Evolutionary conservation across 2,113 vertebrate species (phyloP), one percentile per base, ranked within the genome.

Genomic region (Polypterus senegalus): DNA sequence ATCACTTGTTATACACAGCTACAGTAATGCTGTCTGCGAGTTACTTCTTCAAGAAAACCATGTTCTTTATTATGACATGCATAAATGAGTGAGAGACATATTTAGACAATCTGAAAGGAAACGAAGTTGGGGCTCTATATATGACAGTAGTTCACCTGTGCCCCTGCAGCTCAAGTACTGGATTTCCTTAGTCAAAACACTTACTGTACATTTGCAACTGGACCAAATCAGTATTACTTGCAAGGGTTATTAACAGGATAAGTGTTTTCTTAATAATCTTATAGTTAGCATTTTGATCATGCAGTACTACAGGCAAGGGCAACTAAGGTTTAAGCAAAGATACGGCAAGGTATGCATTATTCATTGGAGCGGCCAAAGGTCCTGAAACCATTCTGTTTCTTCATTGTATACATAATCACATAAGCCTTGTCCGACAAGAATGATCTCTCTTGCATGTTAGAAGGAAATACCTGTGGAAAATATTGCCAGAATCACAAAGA

Each of bases 291-390:
- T 64, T 75, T 85, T 83, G 80, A 76, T 82, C 88, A 93, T 93
- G 91, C 90, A 91, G 81, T 83, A 83, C 79, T 89, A 88, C 84
- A 92, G 81, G 87, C 82, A 78, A 81, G 81, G 84, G 80, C 82
- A 88, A 83, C 79, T 78, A 86, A 80, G 80, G 72, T 83, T 70
- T 77, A 66, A 78, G 77, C 73, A 79, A 70, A 75, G 76, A 82
- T 86, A 91, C 86, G 88, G 83, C 83, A 92, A 92, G 84, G 86
- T 88, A 81, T 73, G 85, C 83, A 81, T 75, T 77, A 79, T 72
- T 76, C 79, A 81, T 72, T 80, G 80, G 92, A 97, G 92, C 97
- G 93, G 91, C 93, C 93, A 48, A 85, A 87, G 86, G 92, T 97
- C 93, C 93, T 89, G 27, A 27, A 27, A 27, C 27, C 27, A 27